These are phyloP conservation scores for Epirrhoe tristata DNA, from an alignment of 2,888 invertebrate genomes.

Conservation along the genomic window DNA sequence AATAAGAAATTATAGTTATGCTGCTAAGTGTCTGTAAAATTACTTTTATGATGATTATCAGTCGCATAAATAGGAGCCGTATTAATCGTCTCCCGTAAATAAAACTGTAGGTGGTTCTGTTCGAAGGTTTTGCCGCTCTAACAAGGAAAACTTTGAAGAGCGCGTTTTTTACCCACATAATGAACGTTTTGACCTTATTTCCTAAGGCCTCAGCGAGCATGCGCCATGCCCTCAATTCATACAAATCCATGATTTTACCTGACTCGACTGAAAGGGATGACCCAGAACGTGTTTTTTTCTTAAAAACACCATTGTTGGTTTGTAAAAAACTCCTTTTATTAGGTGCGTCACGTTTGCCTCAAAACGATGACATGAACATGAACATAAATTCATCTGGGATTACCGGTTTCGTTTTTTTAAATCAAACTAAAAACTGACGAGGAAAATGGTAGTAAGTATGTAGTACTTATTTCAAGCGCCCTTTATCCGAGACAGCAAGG, in stretches of 20 bases:
- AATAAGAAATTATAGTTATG: too few relatives aligned
- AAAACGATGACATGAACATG: background rate
- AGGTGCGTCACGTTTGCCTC: background rate
- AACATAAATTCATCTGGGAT: background rate
- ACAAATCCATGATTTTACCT: conserved; percentile 21
- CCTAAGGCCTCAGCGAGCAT: conserved; percentile 51
- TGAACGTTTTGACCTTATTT: conserved; percentile 53
- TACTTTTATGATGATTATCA: background rate
- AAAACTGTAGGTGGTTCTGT: conserved; percentile 11
- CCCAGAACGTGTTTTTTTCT: conserved; percentile 8
- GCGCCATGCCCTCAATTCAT: conserved; percentile 52
- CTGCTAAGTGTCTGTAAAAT: background rate
- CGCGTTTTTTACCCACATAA: conserved; percentile 47
- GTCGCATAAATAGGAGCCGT: background rate
- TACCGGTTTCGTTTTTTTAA: background rate
- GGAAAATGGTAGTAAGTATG: background rate
- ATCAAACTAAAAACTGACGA: background rate
- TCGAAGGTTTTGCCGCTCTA: conserved; percentile 18
- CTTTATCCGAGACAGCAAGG: background rate
- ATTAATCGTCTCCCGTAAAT: background rate
- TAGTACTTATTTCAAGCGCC: background rate
- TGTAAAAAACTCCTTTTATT: background rate
- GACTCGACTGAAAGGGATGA: conserved; percentile 19
- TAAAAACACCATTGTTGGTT: background rate
- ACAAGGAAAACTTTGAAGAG: conserved; percentile 40